phyloP scores from a whole-genome alignment of 2,113 vertebrate genomes.

The Psophia crepitans region DNA sequence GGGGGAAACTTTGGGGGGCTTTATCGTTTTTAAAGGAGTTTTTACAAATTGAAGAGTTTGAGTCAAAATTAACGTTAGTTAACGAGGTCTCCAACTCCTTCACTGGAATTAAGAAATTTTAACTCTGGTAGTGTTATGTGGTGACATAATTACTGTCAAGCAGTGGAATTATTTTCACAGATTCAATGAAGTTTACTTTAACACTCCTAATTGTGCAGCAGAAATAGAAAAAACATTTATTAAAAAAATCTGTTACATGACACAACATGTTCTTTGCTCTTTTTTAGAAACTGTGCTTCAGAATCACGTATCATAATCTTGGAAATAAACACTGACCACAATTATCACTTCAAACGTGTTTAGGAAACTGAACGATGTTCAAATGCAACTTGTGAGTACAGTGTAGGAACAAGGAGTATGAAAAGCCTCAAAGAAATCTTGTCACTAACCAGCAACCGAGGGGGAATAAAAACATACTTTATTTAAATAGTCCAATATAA shows the following conservation, averaged over 20 bases:
- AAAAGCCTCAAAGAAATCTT: slow-evolving; percentile 52
- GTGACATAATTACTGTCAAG: slow-evolving; percentile 64
- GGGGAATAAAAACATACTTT: slow-evolving; percentile 66
- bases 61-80: slow-evolving; percentile 11
- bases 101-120: slow-evolving; percentile 44
- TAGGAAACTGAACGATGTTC: background rate
- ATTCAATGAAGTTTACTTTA: slow-evolving; percentile 1
- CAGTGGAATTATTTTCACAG: slow-evolving; percentile 51
- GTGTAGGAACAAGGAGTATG: slow-evolving; percentile 61
- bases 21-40: slow-evolving; percentile 14
- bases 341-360: slow-evolving; percentile 31
- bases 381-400: slow-evolving; percentile 59
- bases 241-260: slow-evolving; percentile 34
- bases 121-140: slow-evolving; percentile 48
- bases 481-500: slow-evolving; percentile 78
- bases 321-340: slow-evolving; percentile 56
- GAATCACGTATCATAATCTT: slow-evolving; percentile 8
- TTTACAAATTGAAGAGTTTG: slow-evolving; percentile 54
- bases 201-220: slow-evolving; percentile 43
- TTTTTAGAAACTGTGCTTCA: slow-evolving; percentile 60
- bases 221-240: slow-evolving; percentile 39
- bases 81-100: slow-evolving; percentile 30
- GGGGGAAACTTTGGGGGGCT: background rate
- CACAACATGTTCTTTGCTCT: slow-evolving; percentile 36
- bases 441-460: slow-evolving; percentile 18